Evolutionary conservation across 2,113 vertebrate species (phyloP).

Genomic region (Ailuropoda melanoleuca): DNA sequence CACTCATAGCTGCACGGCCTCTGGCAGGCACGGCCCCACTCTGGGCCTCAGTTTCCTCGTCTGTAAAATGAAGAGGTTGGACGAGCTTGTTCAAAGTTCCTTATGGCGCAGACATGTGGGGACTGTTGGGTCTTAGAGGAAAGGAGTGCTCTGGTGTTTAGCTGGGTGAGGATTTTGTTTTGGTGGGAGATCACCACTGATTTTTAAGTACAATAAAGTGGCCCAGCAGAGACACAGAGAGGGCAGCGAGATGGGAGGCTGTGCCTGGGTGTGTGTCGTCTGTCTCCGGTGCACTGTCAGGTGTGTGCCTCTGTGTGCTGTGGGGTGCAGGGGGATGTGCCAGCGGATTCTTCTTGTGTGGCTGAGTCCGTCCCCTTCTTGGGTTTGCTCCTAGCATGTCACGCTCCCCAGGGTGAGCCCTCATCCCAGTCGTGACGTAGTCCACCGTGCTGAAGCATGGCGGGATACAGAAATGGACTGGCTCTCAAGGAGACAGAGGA

Average conservation of each 20-base stretch:
- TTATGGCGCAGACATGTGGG: neutral
- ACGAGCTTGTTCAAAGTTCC: neutral
- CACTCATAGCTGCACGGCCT: neutral
- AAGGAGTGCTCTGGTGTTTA: no score
- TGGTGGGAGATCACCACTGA: neutral
- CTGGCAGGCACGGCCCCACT: neutral
- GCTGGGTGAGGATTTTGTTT: neutral
- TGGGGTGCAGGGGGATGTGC: fast-evolving
- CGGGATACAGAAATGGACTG: neutral
- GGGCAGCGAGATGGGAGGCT: neutral
- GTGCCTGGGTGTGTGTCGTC: neutral
- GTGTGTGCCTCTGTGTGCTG: neutral
- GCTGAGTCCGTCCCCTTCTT: neutral
- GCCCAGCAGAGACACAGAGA: neutral
- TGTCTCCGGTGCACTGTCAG: neutral
- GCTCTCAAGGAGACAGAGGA: neutral
- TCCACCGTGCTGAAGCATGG: neutral
- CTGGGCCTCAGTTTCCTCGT: neutral
- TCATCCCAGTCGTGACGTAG: neutral
- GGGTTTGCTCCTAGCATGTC: neutral
- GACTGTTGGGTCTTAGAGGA: neutral
- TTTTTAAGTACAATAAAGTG: neutral
- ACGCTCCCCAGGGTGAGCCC: no score
- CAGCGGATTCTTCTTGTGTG: neutral
- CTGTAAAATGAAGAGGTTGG: neutral